These are phyloP conservation scores for Mythimna albipuncta DNA, from an alignment of 2,888 invertebrate species.

Conservation along the genomic window DNA sequence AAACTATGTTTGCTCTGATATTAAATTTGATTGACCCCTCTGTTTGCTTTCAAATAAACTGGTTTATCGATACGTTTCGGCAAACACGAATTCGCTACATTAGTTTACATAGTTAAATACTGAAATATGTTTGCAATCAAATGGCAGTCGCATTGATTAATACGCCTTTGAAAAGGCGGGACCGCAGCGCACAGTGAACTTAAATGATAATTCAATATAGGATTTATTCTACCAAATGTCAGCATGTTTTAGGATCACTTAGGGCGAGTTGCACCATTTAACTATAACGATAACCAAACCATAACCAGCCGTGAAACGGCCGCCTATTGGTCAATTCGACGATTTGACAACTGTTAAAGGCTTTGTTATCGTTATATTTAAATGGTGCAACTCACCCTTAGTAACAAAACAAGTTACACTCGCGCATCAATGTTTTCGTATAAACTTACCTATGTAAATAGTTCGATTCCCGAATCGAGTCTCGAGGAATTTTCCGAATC, in stretches of 20 bases:
- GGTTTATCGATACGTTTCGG: conserved; percentile 21
- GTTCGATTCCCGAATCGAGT: too few species aligned
- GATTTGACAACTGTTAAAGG: too few species aligned
- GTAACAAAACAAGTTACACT: too few species aligned
- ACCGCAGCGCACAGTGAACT: neutral
- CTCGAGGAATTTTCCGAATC: too few species aligned
- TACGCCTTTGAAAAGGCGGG: neutral
- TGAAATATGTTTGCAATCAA: conserved; percentile 39
- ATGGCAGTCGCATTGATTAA: conserved; percentile 26
- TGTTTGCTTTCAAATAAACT: conserved; percentile 25
- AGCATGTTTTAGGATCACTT: neutral
- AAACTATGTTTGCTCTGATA: conserved; percentile 22
- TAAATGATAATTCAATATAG: neutral
- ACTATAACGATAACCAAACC: too few species aligned
- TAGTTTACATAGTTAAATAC: conserved; percentile 24
- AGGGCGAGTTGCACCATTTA: too few species aligned
- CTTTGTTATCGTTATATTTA: too few species aligned
- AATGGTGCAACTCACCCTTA: too few species aligned
- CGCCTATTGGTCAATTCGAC: too few species aligned
- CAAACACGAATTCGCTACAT: conserved; percentile 25
- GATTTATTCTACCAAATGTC: neutral
- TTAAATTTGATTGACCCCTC: conserved; percentile 28
- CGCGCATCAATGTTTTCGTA: too few species aligned
- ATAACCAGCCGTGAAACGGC: too few species aligned
- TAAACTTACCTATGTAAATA: too few species aligned